These are phyloP conservation scores for Myotis findleyi DNA, from an alignment of 2,797 vertebrate genomes.

Conservation along the genomic window DNA sequence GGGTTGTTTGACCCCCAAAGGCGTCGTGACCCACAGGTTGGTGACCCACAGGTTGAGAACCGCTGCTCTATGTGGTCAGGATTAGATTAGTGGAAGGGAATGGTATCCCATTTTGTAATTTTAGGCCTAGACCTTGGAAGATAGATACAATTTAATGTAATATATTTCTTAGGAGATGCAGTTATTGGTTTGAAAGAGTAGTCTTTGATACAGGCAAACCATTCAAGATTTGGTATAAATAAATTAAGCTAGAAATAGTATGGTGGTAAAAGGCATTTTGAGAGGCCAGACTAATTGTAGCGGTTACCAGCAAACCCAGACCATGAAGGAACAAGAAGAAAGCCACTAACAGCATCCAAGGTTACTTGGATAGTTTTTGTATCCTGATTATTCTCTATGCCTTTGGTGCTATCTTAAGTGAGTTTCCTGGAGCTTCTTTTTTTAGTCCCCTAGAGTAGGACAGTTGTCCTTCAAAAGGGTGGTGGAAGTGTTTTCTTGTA, in stretches of 20 bases:
- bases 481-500: background rate
- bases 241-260: background rate
- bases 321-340: background rate
- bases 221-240: slow-evolving; percentile 46
- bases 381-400: background rate
- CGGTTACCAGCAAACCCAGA: background rate
- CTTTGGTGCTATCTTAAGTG: background rate
- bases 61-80: background rate
- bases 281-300: background rate
- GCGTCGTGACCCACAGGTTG: too few species aligned
- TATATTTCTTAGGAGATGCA: slow-evolving; percentile 35
- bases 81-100: background rate
- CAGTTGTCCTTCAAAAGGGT: background rate
- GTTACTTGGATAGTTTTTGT: background rate
- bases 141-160: background rate
- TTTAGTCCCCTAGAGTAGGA: background rate
- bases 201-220: background rate
- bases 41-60: too few species aligned
- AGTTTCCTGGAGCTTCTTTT: background rate
- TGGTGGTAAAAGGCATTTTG: background rate
- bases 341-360: background rate
- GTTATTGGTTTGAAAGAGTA: slow-evolving; percentile 21
- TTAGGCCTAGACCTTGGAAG: background rate
- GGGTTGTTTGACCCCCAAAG: too few species aligned
- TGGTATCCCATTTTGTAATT: slow-evolving; percentile 35